These are phyloP conservation scores for Hylaeus anthracinus DNA, from an alignment of 1,140 invertebrate genomes.

Conservation along the genomic window DNA sequence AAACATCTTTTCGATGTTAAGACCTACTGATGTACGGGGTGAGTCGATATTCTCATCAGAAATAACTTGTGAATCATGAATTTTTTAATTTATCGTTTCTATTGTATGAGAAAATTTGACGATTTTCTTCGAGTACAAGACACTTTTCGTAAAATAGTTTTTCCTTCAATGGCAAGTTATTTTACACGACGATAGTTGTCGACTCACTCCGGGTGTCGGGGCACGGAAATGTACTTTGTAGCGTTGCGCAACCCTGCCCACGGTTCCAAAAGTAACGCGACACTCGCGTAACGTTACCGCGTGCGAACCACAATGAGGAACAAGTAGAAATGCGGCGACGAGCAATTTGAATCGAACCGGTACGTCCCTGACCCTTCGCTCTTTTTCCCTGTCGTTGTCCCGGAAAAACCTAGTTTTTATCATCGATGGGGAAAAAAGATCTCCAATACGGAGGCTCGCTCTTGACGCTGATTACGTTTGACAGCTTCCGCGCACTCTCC, in stretches of 20 bases:
- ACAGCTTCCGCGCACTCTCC: conserved; percentile 65
- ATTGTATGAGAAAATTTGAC: too few relatives aligned
- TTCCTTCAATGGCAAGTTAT: too few relatives aligned
- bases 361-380: conserved; percentile 37
- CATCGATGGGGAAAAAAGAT: conserved; percentile 15
- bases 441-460: conserved; percentile 23
- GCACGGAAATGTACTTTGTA: conserved; percentile 36
- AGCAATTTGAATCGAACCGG: conserved; percentile 65
- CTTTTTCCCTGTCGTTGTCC: conserved; percentile 44
- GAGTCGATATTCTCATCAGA: too few relatives aligned
- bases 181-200: too few relatives aligned
- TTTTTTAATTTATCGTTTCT: too few relatives aligned
- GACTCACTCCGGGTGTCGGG: too few relatives aligned
- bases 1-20: not conserved
- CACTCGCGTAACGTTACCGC: conserved; percentile 63
- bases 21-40: too few relatives aligned
- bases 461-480: conserved; percentile 66
- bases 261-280: conserved; percentile 57
- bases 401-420: conserved; percentile 48
- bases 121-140: too few relatives aligned
- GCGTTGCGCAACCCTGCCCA: conserved; percentile 48
- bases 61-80: too few relatives aligned
- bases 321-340: conserved; percentile 52
- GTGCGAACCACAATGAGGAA: conserved; percentile 60
- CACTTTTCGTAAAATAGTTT: too few relatives aligned